Evolutionary conservation across 2,888 invertebrate species (phyloP).

Genomic region (Sabatieria punctata): DNA sequence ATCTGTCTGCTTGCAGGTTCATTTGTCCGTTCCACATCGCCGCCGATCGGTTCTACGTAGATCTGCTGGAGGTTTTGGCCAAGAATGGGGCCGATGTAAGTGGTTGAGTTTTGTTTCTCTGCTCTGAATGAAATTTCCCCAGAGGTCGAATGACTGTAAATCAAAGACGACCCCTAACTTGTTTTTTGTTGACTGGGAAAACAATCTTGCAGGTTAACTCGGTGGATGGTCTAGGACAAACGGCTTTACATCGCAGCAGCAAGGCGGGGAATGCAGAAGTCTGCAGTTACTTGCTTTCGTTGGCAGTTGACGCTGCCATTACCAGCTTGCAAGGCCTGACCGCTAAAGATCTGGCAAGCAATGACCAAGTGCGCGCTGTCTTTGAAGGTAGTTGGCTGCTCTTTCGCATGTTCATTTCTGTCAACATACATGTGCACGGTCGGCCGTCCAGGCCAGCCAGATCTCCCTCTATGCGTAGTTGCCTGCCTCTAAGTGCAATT

Average conservation of each 20-base stretch:
- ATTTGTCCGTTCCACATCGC: slow-evolving; percentile 75
- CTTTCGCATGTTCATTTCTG: no score
- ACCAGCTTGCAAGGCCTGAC: slow-evolving; percentile 65
- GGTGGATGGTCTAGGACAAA: slow-evolving; percentile 70
- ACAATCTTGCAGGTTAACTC: slow-evolving; percentile 51
- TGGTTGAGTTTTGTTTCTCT: background rate
- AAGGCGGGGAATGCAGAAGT: slow-evolving; percentile 72
- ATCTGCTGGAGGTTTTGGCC: slow-evolving; percentile 72
- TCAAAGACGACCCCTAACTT: no score
- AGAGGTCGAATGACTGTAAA: no score
- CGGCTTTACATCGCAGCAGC: slow-evolving; percentile 57
- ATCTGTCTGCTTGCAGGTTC: slow-evolving; percentile 44
- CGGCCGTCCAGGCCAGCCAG: no score
- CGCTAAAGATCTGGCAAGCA: slow-evolving; percentile 61
- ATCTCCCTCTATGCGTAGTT: no score
- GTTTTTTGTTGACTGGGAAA: no score
- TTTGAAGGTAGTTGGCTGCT: background rate
- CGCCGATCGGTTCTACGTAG: slow-evolving; percentile 69
- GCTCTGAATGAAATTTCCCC: no score
- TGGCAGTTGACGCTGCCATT: slow-evolving; percentile 62
- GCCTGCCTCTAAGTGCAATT: slow-evolving; percentile 3
- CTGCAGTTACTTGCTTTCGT: slow-evolving; percentile 67
- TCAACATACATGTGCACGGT: no score
- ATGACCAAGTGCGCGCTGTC: background rate
- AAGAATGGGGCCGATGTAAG: slow-evolving; percentile 70